Conservation (phyloP, 2,888 invertebrate genomes). For the Thereva nobilitata region DNA sequence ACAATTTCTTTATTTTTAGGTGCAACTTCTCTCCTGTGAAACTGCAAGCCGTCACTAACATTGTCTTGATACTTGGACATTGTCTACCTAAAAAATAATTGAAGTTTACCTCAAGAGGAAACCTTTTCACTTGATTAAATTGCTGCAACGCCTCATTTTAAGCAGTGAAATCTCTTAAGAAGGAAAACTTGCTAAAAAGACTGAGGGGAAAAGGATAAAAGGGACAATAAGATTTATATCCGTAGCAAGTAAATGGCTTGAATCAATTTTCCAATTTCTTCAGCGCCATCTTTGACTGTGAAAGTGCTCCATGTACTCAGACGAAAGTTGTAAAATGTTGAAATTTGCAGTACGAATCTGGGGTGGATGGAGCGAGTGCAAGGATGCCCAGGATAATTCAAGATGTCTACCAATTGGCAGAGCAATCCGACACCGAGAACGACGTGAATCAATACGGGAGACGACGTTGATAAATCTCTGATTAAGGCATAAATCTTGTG, state of each 20-base stretch:
- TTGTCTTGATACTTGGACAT: not conserved
- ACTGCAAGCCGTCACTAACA: too few species aligned
- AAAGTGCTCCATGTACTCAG: constrained; percentile 11
- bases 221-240: too few species aligned
- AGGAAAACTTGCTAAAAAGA: not conserved
- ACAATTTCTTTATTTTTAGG: too few species aligned
- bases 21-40: too few species aligned
- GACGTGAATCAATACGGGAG: constrained; percentile 39
- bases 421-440: constrained; percentile 36
- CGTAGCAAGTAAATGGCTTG: constrained; percentile 3
- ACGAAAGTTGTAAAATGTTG: constrained; percentile 23
- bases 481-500: constrained; percentile 38
- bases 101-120: constrained; percentile 7
- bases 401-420: constrained; percentile 33
- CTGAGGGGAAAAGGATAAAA: too few species aligned
- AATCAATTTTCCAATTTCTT: constrained; percentile 30
- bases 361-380: not conserved
- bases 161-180: not conserved
- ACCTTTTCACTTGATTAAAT: constrained; percentile 5
- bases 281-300: not conserved
- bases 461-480: constrained; percentile 37
- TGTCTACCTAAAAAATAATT: not conserved
- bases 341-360: constrained; percentile 1
- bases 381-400: constrained; percentile 30
- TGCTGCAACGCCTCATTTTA: not conserved